Conservation (phyloP, 2,113 vertebrate species). For the Tretioscincus oriximinensis region DNA sequence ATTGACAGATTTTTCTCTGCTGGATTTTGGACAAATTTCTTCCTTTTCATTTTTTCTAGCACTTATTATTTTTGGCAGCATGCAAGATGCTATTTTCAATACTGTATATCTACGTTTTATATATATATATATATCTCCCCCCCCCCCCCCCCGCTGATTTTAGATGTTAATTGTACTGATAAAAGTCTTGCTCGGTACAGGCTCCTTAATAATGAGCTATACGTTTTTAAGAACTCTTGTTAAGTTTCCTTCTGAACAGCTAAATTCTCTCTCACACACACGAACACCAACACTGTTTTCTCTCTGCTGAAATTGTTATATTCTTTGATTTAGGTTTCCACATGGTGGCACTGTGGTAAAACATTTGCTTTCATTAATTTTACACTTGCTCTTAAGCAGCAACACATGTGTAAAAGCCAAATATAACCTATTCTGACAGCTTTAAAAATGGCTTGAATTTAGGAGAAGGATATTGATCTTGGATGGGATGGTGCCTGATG, state of each 20-base stretch:
- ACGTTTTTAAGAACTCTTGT: fast-evolving
- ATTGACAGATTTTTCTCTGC: neutral
- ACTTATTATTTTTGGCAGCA: neutral
- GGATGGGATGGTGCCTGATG: neutral
- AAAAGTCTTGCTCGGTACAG: neutral
- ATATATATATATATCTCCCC: too few species aligned
- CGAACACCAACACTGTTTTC: neutral
- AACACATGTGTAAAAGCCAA: neutral
- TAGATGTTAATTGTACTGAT: fast-evolving
- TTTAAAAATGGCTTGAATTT: conserved; percentile 2
- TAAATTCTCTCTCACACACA: neutral
- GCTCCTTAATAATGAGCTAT: fast-evolving
- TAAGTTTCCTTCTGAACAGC: fast-evolving
- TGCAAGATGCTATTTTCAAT: neutral
- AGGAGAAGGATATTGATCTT: neutral
- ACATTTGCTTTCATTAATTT: neutral
- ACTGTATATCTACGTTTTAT: neutral
- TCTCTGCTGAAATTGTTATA: neutral
- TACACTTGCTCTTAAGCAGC: neutral
- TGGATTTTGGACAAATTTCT: fast-evolving
- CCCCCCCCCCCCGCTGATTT: neutral
- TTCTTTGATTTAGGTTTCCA: conserved; percentile 14
- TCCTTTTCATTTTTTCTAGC: fast-evolving
- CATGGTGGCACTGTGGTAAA: conserved; percentile 54
- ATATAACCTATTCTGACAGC: neutral